Conservation (phyloP, 2,797 vertebrate species). For the Gadopsis marmoratus region DNA sequence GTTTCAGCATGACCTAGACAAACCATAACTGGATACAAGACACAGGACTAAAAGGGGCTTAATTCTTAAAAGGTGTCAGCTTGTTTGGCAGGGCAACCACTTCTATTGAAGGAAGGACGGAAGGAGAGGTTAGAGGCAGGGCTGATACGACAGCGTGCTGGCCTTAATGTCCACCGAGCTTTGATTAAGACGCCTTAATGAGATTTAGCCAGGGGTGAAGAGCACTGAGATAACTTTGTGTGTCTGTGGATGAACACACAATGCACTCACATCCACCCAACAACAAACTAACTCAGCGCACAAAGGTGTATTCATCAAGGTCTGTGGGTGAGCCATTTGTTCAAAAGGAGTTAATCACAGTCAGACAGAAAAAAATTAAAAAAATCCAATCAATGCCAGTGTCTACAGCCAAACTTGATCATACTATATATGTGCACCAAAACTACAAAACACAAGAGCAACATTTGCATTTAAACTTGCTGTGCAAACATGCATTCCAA, state of each 20-base stretch:
- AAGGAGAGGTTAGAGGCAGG: slow-evolving; percentile 17
- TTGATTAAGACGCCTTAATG: slow-evolving; percentile 77
- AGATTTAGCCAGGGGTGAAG: slow-evolving; percentile 67
- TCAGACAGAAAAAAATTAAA: neutral
- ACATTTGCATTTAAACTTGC: neutral
- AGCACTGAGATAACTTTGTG: slow-evolving; percentile 44
- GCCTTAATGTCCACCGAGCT: slow-evolving; percentile 63
- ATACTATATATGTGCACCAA: neutral
- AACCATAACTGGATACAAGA: slow-evolving; percentile 23
- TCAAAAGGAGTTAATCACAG: slow-evolving; percentile 17
- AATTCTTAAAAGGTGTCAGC: slow-evolving; percentile 27
- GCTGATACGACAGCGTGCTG: slow-evolving; percentile 44
- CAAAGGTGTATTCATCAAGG: slow-evolving; percentile 20
- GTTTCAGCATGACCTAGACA: slow-evolving; percentile 20
- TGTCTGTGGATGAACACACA: slow-evolving; percentile 23
- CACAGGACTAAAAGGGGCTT: slow-evolving; percentile 21
- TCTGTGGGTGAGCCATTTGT: slow-evolving; percentile 1
- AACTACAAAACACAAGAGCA: neutral
- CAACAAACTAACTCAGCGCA: slow-evolving; percentile 3
- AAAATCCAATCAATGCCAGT: neutral
- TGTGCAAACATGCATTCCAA: neutral
- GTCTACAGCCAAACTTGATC: neutral
- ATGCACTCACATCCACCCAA: neutral
- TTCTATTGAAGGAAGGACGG: slow-evolving; percentile 30
- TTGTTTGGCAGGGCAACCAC: slow-evolving; percentile 22